These are phyloP conservation scores for Hyperoplus lanceolatus DNA, from an alignment of 2,797 vertebrate genomes.

Conservation along the genomic window DNA sequence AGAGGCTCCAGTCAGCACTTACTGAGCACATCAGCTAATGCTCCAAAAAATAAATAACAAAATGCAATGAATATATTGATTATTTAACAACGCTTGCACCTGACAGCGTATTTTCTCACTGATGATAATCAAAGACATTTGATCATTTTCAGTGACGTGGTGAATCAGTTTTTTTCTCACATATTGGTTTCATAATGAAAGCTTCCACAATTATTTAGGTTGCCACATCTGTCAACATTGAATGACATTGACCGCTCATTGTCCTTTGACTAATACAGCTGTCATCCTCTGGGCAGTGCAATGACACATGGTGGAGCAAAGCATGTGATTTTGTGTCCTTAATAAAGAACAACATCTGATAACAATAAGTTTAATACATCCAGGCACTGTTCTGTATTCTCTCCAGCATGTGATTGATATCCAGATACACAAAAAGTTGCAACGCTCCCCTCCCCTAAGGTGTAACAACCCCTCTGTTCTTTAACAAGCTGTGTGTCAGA, in stretches of 20 bases:
- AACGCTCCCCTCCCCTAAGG: conserved; percentile 6
- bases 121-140: background rate
- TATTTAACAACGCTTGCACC: conserved; percentile 8
- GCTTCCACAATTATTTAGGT: background rate
- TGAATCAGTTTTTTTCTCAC: background rate
- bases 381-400: conserved; percentile 7
- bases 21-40: conserved; percentile 56
- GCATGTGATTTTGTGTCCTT: background rate
- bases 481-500: conserved; percentile 41
- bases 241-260: background rate
- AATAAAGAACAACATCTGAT: conserved; percentile 6
- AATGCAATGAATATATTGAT: conserved; percentile 21
- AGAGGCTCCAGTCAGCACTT: conserved; percentile 77
- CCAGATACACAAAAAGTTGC: conserved; percentile 2
- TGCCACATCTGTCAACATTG: background rate
- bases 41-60: conserved; percentile 16
- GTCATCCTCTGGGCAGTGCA: background rate
- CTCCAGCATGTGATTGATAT: conserved; percentile 8
- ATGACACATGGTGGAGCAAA: conserved; percentile 16
- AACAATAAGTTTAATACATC: background rate
- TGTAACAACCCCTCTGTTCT: conserved; percentile 31
- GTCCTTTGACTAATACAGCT: background rate
- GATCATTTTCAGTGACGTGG: background rate
- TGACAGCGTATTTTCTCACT: conserved; percentile 1
- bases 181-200: conserved; percentile 4